These are phyloP conservation scores for Parauchenoglanis ngamensis DNA, from an alignment of 2,797 vertebrate species.

Conservation along the genomic window DNA sequence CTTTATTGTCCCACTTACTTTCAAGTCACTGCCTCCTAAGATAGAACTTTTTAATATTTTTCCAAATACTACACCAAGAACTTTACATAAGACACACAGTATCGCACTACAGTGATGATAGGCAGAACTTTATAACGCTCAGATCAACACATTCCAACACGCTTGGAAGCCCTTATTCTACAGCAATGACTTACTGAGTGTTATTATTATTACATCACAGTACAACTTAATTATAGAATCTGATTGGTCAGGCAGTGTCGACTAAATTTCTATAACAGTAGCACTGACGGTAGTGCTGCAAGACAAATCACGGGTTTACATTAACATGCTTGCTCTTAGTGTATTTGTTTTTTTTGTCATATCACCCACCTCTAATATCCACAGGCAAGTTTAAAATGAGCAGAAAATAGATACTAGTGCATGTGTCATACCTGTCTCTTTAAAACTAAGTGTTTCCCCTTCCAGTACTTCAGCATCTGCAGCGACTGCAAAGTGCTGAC, in stretches of 20 bases:
- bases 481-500: conserved; percentile 88
- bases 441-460: conserved; percentile 86
- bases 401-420: not conserved
- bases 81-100: not conserved
- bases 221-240: not conserved
- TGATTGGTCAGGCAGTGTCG: not conserved
- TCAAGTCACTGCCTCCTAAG: not conserved
- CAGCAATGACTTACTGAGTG: not conserved
- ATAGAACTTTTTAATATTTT: not conserved
- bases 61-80: not conserved
- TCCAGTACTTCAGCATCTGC: conserved; percentile 93
- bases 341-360: not conserved
- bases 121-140: no score
- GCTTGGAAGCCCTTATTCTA: not conserved
- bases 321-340: not conserved
- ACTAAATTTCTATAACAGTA: not conserved
- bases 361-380: not conserved
- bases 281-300: not conserved
- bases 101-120: no score
- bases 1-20: not conserved
- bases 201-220: not conserved
- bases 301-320: not conserved
- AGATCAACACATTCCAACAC: not conserved
- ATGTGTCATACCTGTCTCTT: conserved; percentile 81
- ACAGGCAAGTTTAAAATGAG: not conserved